Percentiles rank a stretch among this genome's conserved stretches.
Conservation (phyloP, 1,140 invertebrate species). For the Habropoda laboriosa region DNA sequence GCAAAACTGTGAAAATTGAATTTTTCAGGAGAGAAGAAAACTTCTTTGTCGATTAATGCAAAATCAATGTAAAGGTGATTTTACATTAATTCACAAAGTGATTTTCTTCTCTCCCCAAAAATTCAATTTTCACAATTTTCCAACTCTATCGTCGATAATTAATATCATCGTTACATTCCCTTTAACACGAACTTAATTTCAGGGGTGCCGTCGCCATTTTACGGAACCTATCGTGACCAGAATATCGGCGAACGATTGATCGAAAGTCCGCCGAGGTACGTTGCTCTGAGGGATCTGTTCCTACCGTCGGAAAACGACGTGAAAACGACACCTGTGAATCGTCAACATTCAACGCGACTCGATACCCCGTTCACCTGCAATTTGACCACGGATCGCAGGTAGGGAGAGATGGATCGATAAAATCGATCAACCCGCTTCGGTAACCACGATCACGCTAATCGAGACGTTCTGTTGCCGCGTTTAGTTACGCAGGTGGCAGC, state of each 20-base stretch:
- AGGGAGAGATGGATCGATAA: not conserved
- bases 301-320: conserved; percentile 48
- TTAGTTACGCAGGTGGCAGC: conserved; percentile 48
- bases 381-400: conserved; percentile 35
- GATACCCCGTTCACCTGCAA: conserved; percentile 20
- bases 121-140: too few relatives aligned
- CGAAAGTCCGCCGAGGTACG: conserved; percentile 67
- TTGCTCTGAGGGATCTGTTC: conserved; percentile 74
- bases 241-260: conserved; percentile 43
- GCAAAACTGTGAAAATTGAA: too few relatives aligned
- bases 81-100: too few relatives aligned
- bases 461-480: conserved; percentile 2
- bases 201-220: conserved; percentile 45
- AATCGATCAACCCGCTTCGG: not conserved
- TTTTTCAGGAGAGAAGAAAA: too few relatives aligned
- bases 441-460: not conserved
- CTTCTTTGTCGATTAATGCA: too few relatives aligned
- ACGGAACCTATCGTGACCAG: conserved; percentile 33
- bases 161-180: rapidly evolving
- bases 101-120: too few relatives aligned
- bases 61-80: too few relatives aligned
- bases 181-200: conserved; percentile 21
- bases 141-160: too few relatives aligned
- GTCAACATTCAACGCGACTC: conserved; percentile 17
- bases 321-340: conserved; percentile 30